Base-by-base conservation (phyloP, 2,113 vertebrate species). In the Oxygymnocypris stewartii region DNA sequence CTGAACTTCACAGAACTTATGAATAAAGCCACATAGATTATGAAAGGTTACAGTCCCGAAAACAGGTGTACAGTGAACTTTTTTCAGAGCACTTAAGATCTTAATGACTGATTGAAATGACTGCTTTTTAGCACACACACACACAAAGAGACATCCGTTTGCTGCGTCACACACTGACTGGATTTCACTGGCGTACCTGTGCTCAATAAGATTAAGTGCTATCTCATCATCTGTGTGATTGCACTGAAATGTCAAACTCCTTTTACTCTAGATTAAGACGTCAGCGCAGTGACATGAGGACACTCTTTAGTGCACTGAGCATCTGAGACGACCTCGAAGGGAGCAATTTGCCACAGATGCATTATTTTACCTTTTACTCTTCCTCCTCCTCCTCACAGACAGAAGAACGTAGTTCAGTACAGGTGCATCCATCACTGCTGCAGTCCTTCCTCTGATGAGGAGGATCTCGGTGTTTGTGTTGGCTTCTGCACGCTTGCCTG, bases 151-250 rank as follows among this genome's bases (percentile, higher is more conserved):
- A 37, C 18, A 49, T 86, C 65, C 2, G 11, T 82, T 74, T 35
- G 54, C 49, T 63, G 65, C 42, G 54, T 76, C 76, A 37, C 57
- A 76, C 25, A 82, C 73, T 82, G 54, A 82, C 79, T 87, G 79
- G 85, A 82, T 76, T 87, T 49, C 6, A 9, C 40, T 51, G 71
- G 79, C 28, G 82, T 87, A 87, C 79, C 71, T 87, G 57, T 82
- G 79, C 79, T 87, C 85, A 82, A 59, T 87, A 82, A 87, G 85
- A 87, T 87, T 87, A 87, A 87, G 79, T 87, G 79, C 79, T 77
- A 87, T 87, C 85, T 42, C 71, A 75, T 87, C 85, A 87, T 82
- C 79, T 82, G 85, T 87, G 20, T 83, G 73, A 87, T 82, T 77
- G 85, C 79, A 77, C 79, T 40, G 28, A 87, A 87, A 87, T 82